Percentiles rank a stretch among this genome's conserved stretches.
Evolutionary conservation across 2,113 vertebrate species (phyloP).

Genomic region (Elgaria multicarinata): DNA sequence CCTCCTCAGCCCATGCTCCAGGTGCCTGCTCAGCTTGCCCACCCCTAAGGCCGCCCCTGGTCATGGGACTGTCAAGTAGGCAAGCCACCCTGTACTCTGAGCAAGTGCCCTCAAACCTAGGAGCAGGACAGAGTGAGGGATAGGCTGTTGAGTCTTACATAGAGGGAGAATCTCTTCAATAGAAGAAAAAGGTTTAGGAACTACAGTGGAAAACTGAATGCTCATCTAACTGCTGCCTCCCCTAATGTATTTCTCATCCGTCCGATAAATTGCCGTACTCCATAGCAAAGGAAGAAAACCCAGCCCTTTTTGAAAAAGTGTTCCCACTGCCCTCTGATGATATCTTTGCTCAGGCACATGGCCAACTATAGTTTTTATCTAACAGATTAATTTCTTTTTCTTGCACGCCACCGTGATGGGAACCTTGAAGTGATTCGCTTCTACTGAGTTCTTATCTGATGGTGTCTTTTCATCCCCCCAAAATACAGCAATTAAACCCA

Average conservation of each 20-base stretch:
- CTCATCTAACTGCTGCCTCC: too few species aligned
- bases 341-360: rapidly evolving
- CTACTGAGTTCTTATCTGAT: slow-evolving; percentile 39
- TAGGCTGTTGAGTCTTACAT: not conserved
- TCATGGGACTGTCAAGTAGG: too few species aligned
- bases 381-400: slow-evolving; percentile 42
- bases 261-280: not conserved
- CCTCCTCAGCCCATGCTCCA: too few species aligned
- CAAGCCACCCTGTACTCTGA: not conserved
- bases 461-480: slow-evolving; percentile 59
- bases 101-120: not conserved
- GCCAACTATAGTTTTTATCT: not conserved
- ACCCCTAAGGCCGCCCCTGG: too few species aligned
- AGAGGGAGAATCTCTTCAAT: not conserved
- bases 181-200: not conserved
- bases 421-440: slow-evolving; percentile 53
- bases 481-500: slow-evolving; percentile 67
- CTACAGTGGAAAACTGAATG: not conserved
- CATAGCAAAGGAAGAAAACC: not conserved
- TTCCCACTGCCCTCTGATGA: rapidly evolving
- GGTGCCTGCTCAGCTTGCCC: too few species aligned
- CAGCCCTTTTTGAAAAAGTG: not conserved
- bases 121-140: not conserved
- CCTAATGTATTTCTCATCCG: not conserved
- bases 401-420: not conserved